These are phyloP conservation scores for Pelodiscus sinensis DNA, from an alignment of 2,113 vertebrate genomes.

Conservation along the genomic window DNA sequence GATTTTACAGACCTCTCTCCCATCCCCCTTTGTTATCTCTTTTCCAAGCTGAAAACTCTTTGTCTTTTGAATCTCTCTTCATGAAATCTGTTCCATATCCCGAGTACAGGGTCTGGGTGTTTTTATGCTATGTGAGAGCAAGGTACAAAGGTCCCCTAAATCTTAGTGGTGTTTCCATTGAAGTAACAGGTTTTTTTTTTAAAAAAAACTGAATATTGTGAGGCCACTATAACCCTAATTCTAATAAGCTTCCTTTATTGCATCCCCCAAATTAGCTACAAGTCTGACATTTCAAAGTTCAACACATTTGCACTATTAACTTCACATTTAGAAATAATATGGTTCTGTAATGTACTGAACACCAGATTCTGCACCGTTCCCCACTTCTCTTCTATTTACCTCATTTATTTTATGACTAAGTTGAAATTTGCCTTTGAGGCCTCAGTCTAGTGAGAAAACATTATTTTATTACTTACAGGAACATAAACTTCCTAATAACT, in stretches of 20 bases:
- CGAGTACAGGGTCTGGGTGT: no score
- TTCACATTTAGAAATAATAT: constrained; percentile 37
- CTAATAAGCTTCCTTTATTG: constrained; percentile 39
- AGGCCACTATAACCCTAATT: background rate
- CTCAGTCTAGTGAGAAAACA: constrained; percentile 39
- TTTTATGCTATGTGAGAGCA: background rate
- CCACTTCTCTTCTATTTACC: constrained; percentile 42
- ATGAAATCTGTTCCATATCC: no score
- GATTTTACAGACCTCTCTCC: no score
- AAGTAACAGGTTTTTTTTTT: background rate
- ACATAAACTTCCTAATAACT: constrained; percentile 56
- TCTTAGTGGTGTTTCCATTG: background rate
- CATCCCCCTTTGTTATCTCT: no score
- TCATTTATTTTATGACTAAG: constrained; percentile 54
- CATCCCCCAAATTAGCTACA: constrained; percentile 16
- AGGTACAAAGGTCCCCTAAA: background rate
- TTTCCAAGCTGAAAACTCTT: no score
- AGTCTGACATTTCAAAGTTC: constrained; percentile 65
- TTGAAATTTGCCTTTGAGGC: constrained; percentile 48
- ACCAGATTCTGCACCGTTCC: constrained; percentile 34
- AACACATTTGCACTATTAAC: constrained; percentile 48
- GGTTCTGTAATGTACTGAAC: constrained; percentile 40
- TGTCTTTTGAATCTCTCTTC: no score
- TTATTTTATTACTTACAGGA: constrained; percentile 61
- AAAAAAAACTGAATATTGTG: constrained; percentile 1